phyloP scores from a whole-genome alignment of 2,797 vertebrate genomes.

The Oreochromis grahami region DNA sequence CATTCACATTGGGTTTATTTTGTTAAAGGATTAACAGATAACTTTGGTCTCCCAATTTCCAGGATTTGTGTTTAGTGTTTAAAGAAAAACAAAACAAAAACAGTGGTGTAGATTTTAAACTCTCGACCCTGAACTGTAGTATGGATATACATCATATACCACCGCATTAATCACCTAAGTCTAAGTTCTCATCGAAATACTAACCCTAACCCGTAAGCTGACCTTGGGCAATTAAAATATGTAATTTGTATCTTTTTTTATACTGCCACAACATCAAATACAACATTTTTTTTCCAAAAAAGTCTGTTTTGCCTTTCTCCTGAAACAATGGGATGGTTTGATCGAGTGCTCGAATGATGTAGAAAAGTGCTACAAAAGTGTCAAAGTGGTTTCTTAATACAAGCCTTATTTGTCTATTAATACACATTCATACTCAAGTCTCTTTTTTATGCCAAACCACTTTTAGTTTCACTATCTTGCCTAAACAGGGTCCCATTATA shows the following conservation, averaged over 20 bases:
- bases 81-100: background rate
- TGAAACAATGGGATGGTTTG: background rate
- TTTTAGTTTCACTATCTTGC: background rate
- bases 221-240: background rate
- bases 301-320: background rate
- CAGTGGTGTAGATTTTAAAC: background rate
- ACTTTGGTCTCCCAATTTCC: background rate
- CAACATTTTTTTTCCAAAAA: fast-evolving
- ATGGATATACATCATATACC: background rate
- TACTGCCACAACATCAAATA: background rate
- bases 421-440: background rate
- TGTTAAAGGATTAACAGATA: background rate
- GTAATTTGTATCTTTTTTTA: background rate
- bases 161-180: background rate
- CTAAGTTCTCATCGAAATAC: background rate
- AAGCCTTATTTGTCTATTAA: background rate
- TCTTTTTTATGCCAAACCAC: background rate
- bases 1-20: constrained; percentile 3
- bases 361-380: background rate
- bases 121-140: background rate
- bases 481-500: fast-evolving
- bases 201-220: background rate
- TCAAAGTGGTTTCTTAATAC: background rate
- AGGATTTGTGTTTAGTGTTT: background rate
- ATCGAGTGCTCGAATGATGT: fast-evolving